These are phyloP conservation scores for Apostichopus leukothele DNA, from an alignment of 53 echinoderm and acorn worm genomes.

Conservation along the genomic window DNA sequence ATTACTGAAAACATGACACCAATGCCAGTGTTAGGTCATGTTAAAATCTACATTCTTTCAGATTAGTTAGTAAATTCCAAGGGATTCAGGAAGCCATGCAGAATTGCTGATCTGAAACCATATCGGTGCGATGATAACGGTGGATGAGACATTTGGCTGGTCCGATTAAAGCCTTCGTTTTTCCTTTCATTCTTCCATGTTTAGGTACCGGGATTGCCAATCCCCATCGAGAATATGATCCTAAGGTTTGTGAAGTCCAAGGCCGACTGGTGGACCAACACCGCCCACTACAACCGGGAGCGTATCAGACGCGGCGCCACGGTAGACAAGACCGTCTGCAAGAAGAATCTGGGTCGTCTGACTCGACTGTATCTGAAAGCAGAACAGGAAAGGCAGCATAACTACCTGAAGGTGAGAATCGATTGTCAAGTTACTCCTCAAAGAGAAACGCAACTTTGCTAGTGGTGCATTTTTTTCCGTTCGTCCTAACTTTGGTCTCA, in stretches of 20 bases:
- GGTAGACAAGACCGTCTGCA: constrained; percentile 98
- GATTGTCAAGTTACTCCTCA: background rate
- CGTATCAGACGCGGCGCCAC: constrained; percentile 98
- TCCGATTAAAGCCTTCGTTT: background rate
- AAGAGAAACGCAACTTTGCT: no score
- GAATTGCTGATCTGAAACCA: no score
- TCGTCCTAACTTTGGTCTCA: no score
- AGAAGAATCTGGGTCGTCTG: constrained; percentile 97
- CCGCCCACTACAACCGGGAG: constrained; percentile 99
- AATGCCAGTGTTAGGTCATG: no score
- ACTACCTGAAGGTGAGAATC: constrained; percentile 87
- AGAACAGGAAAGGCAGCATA: constrained; percentile 99
- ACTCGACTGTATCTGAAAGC: constrained; percentile 98
- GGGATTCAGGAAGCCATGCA: no score
- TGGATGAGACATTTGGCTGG: background rate
- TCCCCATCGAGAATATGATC: constrained; percentile 99
- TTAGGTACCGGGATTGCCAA: constrained; percentile 94
- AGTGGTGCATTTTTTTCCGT: no score
- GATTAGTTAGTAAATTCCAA: no score
- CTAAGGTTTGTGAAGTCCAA: constrained; percentile 98
- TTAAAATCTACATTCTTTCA: no score
- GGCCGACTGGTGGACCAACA: constrained; percentile 99
- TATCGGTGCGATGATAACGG: no score
- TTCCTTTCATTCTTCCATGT: background rate
- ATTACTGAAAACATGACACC: no score